A percentile compares a stretch with the other conserved stretches of the same genome.
Evolutionary conservation across 1,140 invertebrate genomes (phyloP).

Genomic region (Pomacea maculata): DNA sequence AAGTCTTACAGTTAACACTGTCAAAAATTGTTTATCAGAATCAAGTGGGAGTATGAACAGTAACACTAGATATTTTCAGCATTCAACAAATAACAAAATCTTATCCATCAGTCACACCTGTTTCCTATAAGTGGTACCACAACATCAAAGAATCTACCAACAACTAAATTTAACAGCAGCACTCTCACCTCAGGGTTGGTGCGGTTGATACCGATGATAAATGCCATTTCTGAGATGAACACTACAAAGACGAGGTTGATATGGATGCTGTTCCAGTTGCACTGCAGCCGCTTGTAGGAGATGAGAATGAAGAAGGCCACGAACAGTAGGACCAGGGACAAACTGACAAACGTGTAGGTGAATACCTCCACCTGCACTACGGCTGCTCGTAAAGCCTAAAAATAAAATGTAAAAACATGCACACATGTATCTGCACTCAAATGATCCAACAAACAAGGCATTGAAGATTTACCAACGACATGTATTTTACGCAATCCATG

Average conservation of each 20-base stretch:
- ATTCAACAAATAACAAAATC: neutral
- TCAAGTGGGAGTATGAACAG: no score
- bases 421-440: neutral
- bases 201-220: slow-evolving; percentile 74
- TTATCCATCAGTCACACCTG: neutral
- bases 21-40: no score
- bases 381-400: slow-evolving; percentile 77
- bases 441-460: no score
- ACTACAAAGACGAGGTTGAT: slow-evolving; percentile 91
- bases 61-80: neutral
- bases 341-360: slow-evolving; percentile 79
- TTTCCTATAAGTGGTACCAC: no score
- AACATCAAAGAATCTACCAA: neutral
- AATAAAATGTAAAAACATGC: neutral
- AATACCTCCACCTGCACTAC: slow-evolving; percentile 46
- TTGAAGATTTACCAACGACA: neutral
- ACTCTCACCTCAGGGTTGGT: slow-evolving; percentile 64
- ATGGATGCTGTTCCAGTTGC: slow-evolving; percentile 94
- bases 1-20: no score
- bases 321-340: slow-evolving; percentile 77
- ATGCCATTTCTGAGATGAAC: slow-evolving; percentile 85
- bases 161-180: neutral
- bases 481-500: neutral
- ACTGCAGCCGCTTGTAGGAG: slow-evolving; percentile 79
- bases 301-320: slow-evolving; percentile 77